Base-by-base conservation (phyloP, 2,888 invertebrate genomes). In the Timandra comae region DNA sequence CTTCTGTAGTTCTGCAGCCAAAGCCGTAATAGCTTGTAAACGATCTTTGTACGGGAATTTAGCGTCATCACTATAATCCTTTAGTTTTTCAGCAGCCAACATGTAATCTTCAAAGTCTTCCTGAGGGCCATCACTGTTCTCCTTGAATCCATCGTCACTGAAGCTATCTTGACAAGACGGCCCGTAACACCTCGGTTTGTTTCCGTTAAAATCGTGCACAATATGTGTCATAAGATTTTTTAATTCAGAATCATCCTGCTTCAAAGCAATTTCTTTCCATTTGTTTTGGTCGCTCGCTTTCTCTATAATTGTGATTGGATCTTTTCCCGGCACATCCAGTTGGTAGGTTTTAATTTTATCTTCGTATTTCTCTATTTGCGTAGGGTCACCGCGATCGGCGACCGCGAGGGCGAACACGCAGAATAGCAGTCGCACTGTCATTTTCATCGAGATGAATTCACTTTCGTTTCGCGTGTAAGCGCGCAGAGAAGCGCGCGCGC, bases 81-180 rank as follows among this genome's bases (percentile, higher is more conserved):
- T 89, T 1, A 89, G 65, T 57, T 88, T 89, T 8, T 87, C 88
- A 0, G 89, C 86, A 54, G 90, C 90, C 19, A 88, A 86, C 41
- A 88, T 75, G 33, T 90, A 77, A 47, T 90, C 89, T 41, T 90
- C 88, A 9, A 90, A 64, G 25, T 88, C 86, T 39, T 89, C 88
- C 2, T 90, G 88, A n/a, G n/a, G n/a, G 1, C 84, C 78, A 43
- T 76, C 64, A 46, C 70, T 58, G 23, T 68, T 57, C 19, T 59
- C 63, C 23, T 63, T 56, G 29, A 73, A 74, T 23, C 67, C 60
- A 13, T 69, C 58, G 22, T 58, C 63, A 25, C 61, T 56, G 30
- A 66, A 79, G 13, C 72, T 71, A 44, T 73, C 70, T 47, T 82
- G 81, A 43, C 86, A 79, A 0, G 84, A 85, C 6, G 86, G 84